Evolutionary conservation across 1,140 invertebrate species (phyloP).

Genomic region (Nomia melanderi): DNA sequence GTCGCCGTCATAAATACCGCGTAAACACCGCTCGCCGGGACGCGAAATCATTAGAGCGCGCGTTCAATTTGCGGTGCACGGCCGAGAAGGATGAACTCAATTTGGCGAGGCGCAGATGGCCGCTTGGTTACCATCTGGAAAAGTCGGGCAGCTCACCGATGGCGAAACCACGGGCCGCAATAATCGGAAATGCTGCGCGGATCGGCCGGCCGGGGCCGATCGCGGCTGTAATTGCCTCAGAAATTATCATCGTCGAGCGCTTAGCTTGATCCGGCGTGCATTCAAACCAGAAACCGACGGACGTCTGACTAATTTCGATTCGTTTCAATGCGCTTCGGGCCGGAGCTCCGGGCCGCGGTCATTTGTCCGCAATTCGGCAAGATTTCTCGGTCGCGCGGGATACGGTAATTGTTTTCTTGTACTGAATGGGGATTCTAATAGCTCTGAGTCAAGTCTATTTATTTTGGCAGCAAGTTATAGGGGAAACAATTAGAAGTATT

Average conservation of each 20-base stretch:
- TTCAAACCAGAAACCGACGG: not conserved
- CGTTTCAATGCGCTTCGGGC: not conserved
- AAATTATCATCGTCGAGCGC: not conserved
- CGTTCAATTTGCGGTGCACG: slow-evolving; percentile 59
- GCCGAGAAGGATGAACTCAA: slow-evolving; percentile 57
- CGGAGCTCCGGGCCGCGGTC: not conserved
- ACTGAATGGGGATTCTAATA: too few relatives aligned
- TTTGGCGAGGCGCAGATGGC: slow-evolving; percentile 51
- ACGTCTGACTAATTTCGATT: slow-evolving; percentile 3
- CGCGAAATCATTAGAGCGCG: slow-evolving; percentile 57
- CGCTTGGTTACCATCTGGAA: slow-evolving; percentile 33
- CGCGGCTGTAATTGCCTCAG: not conserved
- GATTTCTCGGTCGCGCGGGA: not conserved
- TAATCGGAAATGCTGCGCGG: slow-evolving; percentile 13
- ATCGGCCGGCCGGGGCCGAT: not conserved
- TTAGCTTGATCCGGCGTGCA: not conserved
- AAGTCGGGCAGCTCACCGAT: slow-evolving; percentile 11
- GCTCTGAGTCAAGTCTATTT: too few relatives aligned
- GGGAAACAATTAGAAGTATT: too few relatives aligned
- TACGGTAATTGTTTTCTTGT: too few relatives aligned
- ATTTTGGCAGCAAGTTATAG: too few relatives aligned
- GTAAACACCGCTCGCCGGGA: slow-evolving; percentile 47
- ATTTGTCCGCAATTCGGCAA: not conserved
- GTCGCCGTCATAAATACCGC: slow-evolving; percentile 53
- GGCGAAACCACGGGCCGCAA: slow-evolving; percentile 24